A percentile compares a stretch with the other conserved stretches of the same genome.
Conservation (phyloP, 2,797 vertebrate genomes). For the Orestias chungarensis region DNA sequence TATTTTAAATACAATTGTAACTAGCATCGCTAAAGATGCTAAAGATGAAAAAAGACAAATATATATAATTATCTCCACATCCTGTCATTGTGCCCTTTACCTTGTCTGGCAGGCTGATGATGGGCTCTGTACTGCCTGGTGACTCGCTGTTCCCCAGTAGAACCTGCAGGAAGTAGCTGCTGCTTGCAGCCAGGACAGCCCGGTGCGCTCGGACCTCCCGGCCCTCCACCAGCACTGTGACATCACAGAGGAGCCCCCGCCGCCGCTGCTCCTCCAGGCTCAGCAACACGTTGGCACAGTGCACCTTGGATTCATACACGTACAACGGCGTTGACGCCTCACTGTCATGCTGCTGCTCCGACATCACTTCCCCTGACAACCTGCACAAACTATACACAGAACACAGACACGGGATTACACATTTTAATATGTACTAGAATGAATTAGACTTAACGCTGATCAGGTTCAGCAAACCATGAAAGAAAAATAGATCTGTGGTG, state of each 20-base stretch:
- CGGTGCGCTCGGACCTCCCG: conserved; percentile 92
- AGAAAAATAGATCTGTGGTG: not conserved
- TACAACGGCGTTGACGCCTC: conserved; percentile 92
- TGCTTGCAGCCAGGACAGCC: conserved; percentile 93
- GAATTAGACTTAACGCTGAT: too few relatives aligned
- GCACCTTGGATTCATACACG: conserved; percentile 96
- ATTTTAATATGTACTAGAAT: not conserved
- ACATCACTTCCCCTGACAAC: conserved; percentile 65
- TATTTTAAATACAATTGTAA: too few relatives aligned
- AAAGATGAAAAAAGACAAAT: not conserved
- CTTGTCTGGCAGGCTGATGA: conserved; percentile 94
- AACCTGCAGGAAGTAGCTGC: conserved; percentile 93
- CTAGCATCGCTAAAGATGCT: too few relatives aligned
- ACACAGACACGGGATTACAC: not conserved
- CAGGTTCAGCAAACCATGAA: not conserved
- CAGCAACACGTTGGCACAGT: conserved; percentile 95
- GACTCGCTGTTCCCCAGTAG: conserved; percentile 82
- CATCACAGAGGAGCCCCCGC: conserved; percentile 94
- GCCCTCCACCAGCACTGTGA: conserved; percentile 91
- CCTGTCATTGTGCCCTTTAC: conserved; percentile 65
- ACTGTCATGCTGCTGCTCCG: conserved; percentile 61
- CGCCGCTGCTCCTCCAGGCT: conserved; percentile 95
- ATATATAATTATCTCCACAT: not conserved
- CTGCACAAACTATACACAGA: conserved; percentile 25
- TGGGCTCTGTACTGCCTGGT: conserved; percentile 82